Conservation (phyloP, 2,113 vertebrate species). For the Trinectes maculatus region DNA sequence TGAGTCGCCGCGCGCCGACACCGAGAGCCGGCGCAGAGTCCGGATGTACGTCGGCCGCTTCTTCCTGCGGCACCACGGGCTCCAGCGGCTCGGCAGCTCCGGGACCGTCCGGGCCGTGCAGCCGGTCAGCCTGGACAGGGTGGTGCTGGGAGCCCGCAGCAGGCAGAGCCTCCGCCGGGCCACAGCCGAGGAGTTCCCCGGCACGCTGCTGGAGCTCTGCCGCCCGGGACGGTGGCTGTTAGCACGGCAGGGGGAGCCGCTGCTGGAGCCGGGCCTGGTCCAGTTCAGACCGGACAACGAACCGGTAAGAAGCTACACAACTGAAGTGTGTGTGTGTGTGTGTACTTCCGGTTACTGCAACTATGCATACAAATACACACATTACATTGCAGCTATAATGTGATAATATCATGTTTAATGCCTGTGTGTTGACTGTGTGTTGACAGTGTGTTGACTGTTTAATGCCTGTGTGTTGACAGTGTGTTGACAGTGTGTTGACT, state of each 20-base stretch:
- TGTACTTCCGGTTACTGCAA: too few relatives aligned
- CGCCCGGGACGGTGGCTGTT: conserved; percentile 65
- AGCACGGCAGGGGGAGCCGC: conserved; percentile 75
- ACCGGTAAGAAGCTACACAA: too few relatives aligned
- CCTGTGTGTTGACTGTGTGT: too few relatives aligned
- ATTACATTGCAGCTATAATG: too few relatives aligned
- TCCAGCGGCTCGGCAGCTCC: conserved; percentile 30
- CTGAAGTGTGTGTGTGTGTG: too few relatives aligned
- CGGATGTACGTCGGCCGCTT: conserved; percentile 73
- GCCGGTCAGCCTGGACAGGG: conserved; percentile 62
- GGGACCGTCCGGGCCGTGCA: conserved; percentile 61
- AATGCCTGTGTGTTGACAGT: too few relatives aligned
- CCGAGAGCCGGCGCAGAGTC: conserved; percentile 40
- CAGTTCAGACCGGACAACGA: too few relatives aligned
- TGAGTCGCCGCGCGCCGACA: not conserved
- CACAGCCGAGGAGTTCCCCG: conserved; percentile 53
- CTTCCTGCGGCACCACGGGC: conserved; percentile 69
- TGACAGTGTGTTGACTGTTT: too few relatives aligned
- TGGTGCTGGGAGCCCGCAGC: conserved; percentile 78
- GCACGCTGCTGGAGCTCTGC: conserved; percentile 69
- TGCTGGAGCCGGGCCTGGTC: conserved; percentile 60
- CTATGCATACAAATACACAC: too few relatives aligned
- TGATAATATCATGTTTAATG: too few relatives aligned
- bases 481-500: too few relatives aligned
- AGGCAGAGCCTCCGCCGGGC: conserved; percentile 70